Base-by-base conservation (phyloP, 37 sponge, comb jelly and placozoan genomes). In the Ephydatia muelleri region DNA sequence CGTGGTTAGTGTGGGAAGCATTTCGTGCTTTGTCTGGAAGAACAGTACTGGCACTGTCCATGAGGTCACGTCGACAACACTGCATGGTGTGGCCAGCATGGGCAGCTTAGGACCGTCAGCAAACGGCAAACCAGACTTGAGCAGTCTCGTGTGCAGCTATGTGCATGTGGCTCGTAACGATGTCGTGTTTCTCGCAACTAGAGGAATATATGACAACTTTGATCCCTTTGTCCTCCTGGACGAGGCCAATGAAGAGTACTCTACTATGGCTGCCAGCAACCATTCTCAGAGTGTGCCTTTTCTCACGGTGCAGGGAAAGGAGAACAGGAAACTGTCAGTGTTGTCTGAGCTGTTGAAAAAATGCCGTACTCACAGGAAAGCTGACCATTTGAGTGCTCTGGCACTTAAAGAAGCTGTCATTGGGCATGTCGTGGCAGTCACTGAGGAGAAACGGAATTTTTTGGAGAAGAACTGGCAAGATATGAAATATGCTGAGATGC, bases 161-260 rank as follows among this genome's bases (percentile, higher is more conserved):
- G 82, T 77, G 11, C 89, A 90, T 2, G 71, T 95, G 1, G 64
- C 80, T 6, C 70, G 49, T 2, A 70, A 68, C 0, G 95, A 95
- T 31, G 67, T 95, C 14, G 88, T 95, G 25, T 92, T 95, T 70
- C 70, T 89, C 40, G 65, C 83, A 21, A 86, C 85, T 31, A 93
- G 92, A 66, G 95, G 95, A n/a, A 22, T 95, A 0, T 86, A 84
- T 5, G 95, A 95, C 85, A 95, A 95, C 68, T 85, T 87, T 57
- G 95, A 95, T 65, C 93, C 93, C 19, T 91, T 95, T 0, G 40
- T 80, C 13, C 87, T 85, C 1, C 71, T 82, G 64, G 73, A 79
- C n/a, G 94, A 85, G 26, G 40, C 31, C 4, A 39, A 79, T 0
- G 39, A 47, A 0, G 47, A 8, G 47, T 9, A 8, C 8, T 8